phyloP scores from a whole-genome alignment of 2,888 invertebrate genomes.

The Syrphus vitripennis region DNA sequence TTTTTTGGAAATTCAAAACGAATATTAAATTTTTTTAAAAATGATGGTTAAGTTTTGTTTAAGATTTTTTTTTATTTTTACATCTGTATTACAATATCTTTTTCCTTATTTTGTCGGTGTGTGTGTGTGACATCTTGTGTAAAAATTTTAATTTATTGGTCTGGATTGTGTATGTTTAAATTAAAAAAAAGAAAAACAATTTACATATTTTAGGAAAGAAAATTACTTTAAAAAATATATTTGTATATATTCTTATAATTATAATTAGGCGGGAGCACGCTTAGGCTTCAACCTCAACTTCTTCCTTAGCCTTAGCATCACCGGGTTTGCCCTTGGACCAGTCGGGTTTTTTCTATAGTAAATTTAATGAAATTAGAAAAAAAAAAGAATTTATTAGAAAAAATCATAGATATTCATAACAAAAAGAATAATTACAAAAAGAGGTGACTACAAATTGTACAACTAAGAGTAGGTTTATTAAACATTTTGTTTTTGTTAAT shows the following conservation, averaged over 20 bases:
- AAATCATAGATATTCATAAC: neutral
- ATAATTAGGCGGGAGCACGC: constrained; percentile 80
- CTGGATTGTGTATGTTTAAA: constrained; percentile 72
- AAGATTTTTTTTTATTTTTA: constrained; percentile 71
- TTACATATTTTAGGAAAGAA: constrained; percentile 73
- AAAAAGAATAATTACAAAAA: constrained; percentile 30
- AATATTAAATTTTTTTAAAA: too few relatives aligned
- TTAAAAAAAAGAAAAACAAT: constrained; percentile 67
- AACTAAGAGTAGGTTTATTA: constrained; percentile 38
- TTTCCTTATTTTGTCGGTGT: constrained; percentile 68
- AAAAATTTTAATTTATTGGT: constrained; percentile 72
- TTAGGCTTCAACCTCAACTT: constrained; percentile 92
- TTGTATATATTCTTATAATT: constrained; percentile 78
- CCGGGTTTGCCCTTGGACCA: constrained; percentile 96
- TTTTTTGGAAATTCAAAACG: too few relatives aligned
- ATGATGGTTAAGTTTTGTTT: constrained; percentile 52
- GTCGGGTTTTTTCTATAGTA: constrained; percentile 94
- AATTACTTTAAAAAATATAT: constrained; percentile 79
- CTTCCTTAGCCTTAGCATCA: constrained; percentile 93
- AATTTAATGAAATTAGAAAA: constrained; percentile 49
- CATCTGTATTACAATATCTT: constrained; percentile 73
- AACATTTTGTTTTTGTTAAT: neutral
- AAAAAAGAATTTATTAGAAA: constrained; percentile 10
- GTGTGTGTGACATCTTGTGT: constrained; percentile 67
- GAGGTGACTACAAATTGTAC: constrained; percentile 60